These are phyloP conservation scores for Cantharis rufa DNA, from an alignment of 2,888 invertebrate species.

Conservation along the genomic window DNA sequence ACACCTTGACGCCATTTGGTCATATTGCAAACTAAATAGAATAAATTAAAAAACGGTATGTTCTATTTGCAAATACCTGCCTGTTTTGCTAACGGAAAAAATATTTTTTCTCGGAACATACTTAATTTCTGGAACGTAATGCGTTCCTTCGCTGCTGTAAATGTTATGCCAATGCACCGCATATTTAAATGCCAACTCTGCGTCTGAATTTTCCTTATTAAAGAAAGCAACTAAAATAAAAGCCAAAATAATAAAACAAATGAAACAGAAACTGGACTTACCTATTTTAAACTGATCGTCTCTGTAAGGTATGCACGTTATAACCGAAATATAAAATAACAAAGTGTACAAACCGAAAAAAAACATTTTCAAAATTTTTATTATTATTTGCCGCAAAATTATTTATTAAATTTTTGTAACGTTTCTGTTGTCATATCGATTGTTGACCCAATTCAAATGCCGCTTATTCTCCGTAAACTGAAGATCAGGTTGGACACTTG, in stretches of 20 bases:
- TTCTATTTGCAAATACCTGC: conserved; percentile 39
- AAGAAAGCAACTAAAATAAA: conserved; percentile 44
- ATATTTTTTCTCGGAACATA: conserved; percentile 44
- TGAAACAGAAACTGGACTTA: not conserved
- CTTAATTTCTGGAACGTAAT: conserved; percentile 33
- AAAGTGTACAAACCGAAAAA: not conserved
- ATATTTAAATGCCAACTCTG: conserved; percentile 64
- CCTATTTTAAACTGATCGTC: not conserved
- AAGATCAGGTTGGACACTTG: not conserved
- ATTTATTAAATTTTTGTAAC: not conserved
- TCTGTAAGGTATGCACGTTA: not conserved
- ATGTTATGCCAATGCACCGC: conserved; percentile 59
- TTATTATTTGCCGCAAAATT: not conserved
- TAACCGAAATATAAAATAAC: not conserved
- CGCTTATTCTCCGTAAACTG: not conserved
- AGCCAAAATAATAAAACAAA: not conserved
- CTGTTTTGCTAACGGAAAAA: conserved; percentile 47
- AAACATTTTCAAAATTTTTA: not conserved
- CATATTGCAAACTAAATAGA: conserved; percentile 33
- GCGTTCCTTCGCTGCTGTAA: conserved; percentile 41
- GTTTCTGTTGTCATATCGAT: not conserved
- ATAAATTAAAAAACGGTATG: not conserved
- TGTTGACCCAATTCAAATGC: not conserved
- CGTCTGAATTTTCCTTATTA: conserved; percentile 59
- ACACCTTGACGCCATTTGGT: conserved; percentile 58